Evolutionary conservation across 2,113 vertebrate species (phyloP), one percentile per base, ranked within the genome.

Genomic region (Coryphaenoides rupestris): DNA sequence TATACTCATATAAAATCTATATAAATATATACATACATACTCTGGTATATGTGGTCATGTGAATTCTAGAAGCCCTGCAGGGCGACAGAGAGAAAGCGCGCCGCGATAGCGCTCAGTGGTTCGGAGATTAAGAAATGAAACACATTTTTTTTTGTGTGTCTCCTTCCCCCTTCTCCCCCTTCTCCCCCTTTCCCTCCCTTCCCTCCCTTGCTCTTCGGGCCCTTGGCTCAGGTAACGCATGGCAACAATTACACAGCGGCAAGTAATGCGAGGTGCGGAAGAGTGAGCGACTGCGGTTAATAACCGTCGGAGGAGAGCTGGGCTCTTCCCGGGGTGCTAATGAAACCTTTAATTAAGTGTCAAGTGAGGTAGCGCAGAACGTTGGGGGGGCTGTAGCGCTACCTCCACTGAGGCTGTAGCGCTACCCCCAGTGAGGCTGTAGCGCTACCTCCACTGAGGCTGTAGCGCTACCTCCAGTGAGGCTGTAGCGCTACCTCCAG

Each of bases 271-370:
- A 70, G 75, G 77, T 68, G 69, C 70, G 68, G 68, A 79, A 78
- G 68, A 63, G 33, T 70, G 17, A 5, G 47, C 74, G 73, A 69
- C 77, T 56, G 70, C 67, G 73, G 75, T 58, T 83, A 76, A 77
- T 68, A 70, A 78, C 75, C 64, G 54, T 73, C 69, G 74, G 81
- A 83, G 70, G 83, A 66, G 70, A 74, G 78, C 83, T 85, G 72
- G 33, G 66, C 73, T 75, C 79, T 82, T 82, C 79, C 69, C 80
- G 74, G 79, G 81, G 84, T 70, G 74, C 80, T 84, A 81, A 87
- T 86, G 82, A 84, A 88, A 84, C 77, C 86, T 88, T 84, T 89
- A 88, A 89, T 87, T 87, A 89, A 86, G 82, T 88, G 85, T 86
- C 86, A 88, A 84, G 62, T 19, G 14, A 73, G 53, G 75, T 55